A percentile compares a stretch with the other conserved stretches of the same genome.
Conservation (phyloP, 2,888 invertebrate genomes). For the Ochropleura leucogaster region DNA sequence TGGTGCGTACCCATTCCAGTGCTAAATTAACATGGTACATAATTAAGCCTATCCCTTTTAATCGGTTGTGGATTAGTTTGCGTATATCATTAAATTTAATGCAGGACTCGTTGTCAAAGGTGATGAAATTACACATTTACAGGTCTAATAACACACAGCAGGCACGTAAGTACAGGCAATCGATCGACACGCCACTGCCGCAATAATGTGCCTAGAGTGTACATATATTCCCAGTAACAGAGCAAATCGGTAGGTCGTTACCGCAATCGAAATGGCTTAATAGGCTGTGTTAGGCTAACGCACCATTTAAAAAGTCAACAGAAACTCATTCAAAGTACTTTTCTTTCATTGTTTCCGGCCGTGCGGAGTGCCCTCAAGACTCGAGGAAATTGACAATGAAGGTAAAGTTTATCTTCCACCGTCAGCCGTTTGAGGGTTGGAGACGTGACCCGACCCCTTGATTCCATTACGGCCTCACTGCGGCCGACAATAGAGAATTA, state of each 20-base stretch:
- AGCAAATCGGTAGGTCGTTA: constrained; percentile 61
- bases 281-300: constrained; percentile 75
- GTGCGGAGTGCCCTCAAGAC: constrained; percentile 82
- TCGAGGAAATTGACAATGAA: constrained; percentile 89
- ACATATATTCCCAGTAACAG: constrained; percentile 38
- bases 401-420: constrained; percentile 88
- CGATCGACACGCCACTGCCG: constrained; percentile 35
- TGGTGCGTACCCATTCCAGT: constrained; percentile 44
- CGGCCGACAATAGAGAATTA: constrained; percentile 83
- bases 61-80: constrained; percentile 50
- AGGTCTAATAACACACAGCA: constrained; percentile 26
- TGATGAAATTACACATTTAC: constrained; percentile 4
- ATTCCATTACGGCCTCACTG: constrained; percentile 80
- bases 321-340: constrained; percentile 83
- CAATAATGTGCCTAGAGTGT: constrained; percentile 32
- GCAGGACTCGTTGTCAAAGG: constrained; percentile 32
- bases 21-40: constrained; percentile 54
- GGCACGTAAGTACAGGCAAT: constrained; percentile 14
- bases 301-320: constrained; percentile 86
- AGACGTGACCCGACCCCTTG: constrained; percentile 86
- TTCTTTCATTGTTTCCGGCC: constrained; percentile 87
- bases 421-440: constrained; percentile 86
- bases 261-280: constrained; percentile 66
- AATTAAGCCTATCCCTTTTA: constrained; percentile 63
- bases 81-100: constrained; percentile 41